Evolutionary conservation across 1,140 invertebrate genomes (phyloP).

Genomic region (Mamestra configurata): DNA sequence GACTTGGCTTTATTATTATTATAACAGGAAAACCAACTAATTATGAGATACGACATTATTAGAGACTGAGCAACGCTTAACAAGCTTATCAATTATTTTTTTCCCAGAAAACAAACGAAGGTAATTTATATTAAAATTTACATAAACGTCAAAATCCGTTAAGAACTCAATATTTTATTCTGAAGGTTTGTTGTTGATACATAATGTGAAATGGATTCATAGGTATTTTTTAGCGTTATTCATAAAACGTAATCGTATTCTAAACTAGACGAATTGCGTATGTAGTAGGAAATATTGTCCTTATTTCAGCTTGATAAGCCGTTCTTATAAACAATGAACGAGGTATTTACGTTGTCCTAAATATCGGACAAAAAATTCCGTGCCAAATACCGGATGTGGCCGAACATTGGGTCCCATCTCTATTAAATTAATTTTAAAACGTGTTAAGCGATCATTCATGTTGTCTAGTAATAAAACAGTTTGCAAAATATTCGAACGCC

Average conservation of each 20-base stretch:
- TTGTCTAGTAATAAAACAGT: slow-evolving; percentile 34
- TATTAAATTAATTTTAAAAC: slow-evolving; percentile 4
- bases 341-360: background rate
- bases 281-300: background rate
- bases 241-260: too few relatives aligned
- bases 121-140: slow-evolving; percentile 33
- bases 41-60: slow-evolving; percentile 50
- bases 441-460: slow-evolving; percentile 15
- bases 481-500: slow-evolving; percentile 12
- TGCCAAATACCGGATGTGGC: background rate
- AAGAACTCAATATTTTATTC: slow-evolving; percentile 11
- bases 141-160: slow-evolving; percentile 37
- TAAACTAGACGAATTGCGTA: background rate
- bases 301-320: background rate
- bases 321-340: background rate
- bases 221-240: too few relatives aligned
- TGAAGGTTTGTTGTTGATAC: background rate
- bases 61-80: slow-evolving; percentile 27
- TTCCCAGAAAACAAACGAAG: slow-evolving; percentile 34
- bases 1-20: slow-evolving; percentile 40
- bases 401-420: background rate
- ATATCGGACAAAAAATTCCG: background rate
- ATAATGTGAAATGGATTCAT: too few relatives aligned
- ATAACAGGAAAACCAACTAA: slow-evolving; percentile 45
- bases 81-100: slow-evolving; percentile 38